phyloP scores from a whole-genome alignment of 1,140 invertebrate species.

The Dysdera silvatica region DNA sequence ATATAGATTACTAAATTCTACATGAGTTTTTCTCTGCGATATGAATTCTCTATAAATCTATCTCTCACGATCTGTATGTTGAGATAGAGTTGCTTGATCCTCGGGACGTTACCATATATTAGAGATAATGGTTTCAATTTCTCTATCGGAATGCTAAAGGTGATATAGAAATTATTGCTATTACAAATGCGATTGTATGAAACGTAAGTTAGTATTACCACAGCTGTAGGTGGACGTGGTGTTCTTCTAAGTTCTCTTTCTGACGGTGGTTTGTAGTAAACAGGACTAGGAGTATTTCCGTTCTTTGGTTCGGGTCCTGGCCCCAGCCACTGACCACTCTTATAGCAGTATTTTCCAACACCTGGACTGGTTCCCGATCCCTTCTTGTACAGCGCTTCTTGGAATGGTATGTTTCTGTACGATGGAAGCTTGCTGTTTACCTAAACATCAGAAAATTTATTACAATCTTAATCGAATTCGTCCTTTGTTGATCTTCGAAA shows the following conservation, averaged over 20 bases:
- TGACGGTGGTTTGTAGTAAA: conserved; percentile 13
- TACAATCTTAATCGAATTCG: not conserved
- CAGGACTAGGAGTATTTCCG: not conserved
- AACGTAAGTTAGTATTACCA: no score
- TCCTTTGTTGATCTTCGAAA: not conserved
- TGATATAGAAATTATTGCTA: no score
- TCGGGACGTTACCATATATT: no score
- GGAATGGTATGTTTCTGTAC: conserved; percentile 23
- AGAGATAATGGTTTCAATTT: no score
- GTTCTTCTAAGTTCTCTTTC: conserved; percentile 11
- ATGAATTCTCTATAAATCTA: no score
- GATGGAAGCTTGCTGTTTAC: conserved; percentile 14
- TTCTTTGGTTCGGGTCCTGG: conserved; percentile 14
- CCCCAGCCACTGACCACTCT: conserved; percentile 19
- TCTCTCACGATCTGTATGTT: no score
- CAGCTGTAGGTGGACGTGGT: conserved; percentile 17
- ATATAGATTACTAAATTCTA: no score
- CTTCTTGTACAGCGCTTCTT: conserved; percentile 22
- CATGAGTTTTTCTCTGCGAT: no score
- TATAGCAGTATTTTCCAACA: conserved; percentile 18
- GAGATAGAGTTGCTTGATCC: no score
- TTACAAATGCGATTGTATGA: no score
- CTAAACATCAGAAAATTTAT: not conserved
- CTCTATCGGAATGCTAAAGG: no score
- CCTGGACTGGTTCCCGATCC: not conserved